A percentile compares a stretch with the other conserved stretches of the same genome.
Conservation (phyloP, 2,113 vertebrate genomes). For the Siphamia tubifer region DNA sequence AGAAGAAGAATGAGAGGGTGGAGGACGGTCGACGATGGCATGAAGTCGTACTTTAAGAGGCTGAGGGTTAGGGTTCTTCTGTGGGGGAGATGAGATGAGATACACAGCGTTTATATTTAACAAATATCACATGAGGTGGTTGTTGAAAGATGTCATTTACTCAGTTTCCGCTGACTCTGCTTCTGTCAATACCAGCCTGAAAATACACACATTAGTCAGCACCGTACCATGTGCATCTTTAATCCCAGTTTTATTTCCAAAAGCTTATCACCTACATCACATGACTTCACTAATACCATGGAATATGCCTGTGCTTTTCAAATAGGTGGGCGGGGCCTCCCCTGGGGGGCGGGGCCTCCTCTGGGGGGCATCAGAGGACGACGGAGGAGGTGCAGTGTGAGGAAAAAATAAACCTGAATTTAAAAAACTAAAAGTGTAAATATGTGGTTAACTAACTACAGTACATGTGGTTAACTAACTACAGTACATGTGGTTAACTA, state of each 20-base stretch:
- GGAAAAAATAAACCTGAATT: no score
- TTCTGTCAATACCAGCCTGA: constrained; percentile 5
- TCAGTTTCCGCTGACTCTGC: constrained; percentile 26
- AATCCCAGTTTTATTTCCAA: constrained; percentile 35
- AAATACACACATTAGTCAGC: constrained; percentile 29
- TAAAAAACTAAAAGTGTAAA: no score
- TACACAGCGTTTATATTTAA: constrained; percentile 49
- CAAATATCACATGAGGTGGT: constrained; percentile 53
- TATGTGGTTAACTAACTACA: no score
- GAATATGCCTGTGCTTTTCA: no score
- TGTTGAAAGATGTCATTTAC: constrained; percentile 36
- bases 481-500: no score
- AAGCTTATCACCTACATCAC: constrained; percentile 32
- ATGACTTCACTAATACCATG: background rate
- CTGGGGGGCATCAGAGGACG: no score
- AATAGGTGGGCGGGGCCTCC: no score
- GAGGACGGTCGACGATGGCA: constrained; percentile 18
- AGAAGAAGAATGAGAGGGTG: constrained; percentile 36
- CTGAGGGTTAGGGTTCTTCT: constrained; percentile 30
- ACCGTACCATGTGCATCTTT: background rate
- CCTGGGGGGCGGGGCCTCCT: no score
- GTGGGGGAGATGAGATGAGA: constrained; percentile 14
- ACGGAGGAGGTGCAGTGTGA: no score
- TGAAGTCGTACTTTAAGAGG: constrained; percentile 18
- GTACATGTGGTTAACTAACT: no score